Conservation (phyloP, 2,888 invertebrate genomes). For the Adela reaumurella region DNA sequence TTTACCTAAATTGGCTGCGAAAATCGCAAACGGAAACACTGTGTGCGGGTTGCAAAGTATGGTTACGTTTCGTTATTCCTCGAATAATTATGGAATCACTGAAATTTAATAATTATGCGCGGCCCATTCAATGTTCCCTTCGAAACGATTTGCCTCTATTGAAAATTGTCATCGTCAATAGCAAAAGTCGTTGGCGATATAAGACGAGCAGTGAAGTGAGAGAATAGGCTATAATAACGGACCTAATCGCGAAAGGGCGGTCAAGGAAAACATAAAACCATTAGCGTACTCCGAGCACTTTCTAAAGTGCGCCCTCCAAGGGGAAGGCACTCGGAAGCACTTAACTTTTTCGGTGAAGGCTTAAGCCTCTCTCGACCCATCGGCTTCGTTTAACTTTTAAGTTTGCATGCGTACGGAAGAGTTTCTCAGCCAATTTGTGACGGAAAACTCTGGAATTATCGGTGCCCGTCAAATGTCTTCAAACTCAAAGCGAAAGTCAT, state of each 20-base stretch:
- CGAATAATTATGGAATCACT: no score
- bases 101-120: no score
- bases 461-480: no score
- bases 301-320: conserved; percentile 31
- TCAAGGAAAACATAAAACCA: conserved; percentile 49
- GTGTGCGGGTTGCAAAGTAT: no score
- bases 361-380: neutral
- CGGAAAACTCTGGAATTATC: no score
- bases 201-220: neutral
- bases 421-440: neutral
- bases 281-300: conserved; percentile 47
- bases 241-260: conserved; percentile 45
- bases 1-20: no score
- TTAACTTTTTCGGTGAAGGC: neutral
- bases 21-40: no score
- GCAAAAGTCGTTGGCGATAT: neutral
- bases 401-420: neutral
- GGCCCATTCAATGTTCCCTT: no score
- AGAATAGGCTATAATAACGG: conserved; percentile 32
- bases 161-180: no score
- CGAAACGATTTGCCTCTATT: no score
- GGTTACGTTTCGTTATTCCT: no score
- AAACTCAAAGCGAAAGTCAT: no score
- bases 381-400: neutral
- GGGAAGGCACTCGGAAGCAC: neutral